Conservation (phyloP, 2,113 vertebrate species). For the Ranitomeya imitator region DNA sequence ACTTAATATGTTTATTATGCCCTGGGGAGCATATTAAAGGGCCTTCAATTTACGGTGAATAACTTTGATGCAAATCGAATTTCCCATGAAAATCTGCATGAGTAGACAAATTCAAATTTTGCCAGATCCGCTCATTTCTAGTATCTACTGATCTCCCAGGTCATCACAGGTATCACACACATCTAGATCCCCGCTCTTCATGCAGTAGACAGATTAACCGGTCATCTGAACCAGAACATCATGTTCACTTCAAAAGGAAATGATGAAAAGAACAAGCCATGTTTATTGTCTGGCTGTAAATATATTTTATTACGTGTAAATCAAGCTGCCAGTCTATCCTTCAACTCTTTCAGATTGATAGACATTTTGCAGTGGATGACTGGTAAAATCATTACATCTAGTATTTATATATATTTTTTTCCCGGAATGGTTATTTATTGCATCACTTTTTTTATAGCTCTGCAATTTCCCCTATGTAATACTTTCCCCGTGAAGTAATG, state of each 20-base stretch:
- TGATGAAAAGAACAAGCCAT: conserved; percentile 59
- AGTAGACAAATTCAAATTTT: too few species aligned
- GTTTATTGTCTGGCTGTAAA: conserved; percentile 65
- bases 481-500: not conserved
- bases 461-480: not conserved
- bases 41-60: too few species aligned
- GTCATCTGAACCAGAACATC: conserved; percentile 57
- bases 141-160: conserved; percentile 56
- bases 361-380: conserved; percentile 29
- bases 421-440: conserved; percentile 8
- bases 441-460: not conserved
- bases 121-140: not conserved
- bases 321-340: conserved; percentile 63
- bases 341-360: conserved; percentile 35
- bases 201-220: conserved; percentile 59
- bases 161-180: conserved; percentile 63
- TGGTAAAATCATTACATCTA: conserved; percentile 41
- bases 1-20: too few species aligned
- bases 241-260: conserved; percentile 58
- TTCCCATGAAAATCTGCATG: too few species aligned
- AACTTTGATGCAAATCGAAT: too few species aligned
- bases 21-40: too few species aligned
- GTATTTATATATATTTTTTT: conserved; percentile 41
- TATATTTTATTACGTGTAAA: conserved; percentile 67
- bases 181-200: conserved; percentile 57